Conservation (phyloP, 2,797 vertebrate species). For the Ciconia nigra region DNA sequence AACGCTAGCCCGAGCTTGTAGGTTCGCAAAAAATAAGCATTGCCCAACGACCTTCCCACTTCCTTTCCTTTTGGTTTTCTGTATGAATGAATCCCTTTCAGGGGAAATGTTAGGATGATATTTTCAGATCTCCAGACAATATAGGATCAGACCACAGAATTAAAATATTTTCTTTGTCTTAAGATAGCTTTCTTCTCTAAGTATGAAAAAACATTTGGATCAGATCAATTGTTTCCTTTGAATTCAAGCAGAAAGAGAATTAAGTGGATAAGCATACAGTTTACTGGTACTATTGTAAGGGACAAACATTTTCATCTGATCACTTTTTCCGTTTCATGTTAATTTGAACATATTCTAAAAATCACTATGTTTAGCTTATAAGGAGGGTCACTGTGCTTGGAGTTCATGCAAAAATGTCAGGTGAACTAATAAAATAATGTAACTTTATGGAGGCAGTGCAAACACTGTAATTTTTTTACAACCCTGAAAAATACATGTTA, state of each 20-base stretch:
- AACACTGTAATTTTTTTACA: neutral
- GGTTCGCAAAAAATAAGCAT: slow-evolving; percentile 51
- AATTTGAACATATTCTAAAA: neutral
- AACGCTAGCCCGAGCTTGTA: slow-evolving; percentile 48
- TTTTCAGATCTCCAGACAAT: slow-evolving; percentile 61
- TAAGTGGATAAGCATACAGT: neutral
- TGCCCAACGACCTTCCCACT: slow-evolving; percentile 59
- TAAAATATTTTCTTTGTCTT: slow-evolving; percentile 65
- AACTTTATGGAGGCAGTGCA: neutral
- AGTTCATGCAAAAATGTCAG: neutral
- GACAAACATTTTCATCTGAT: neutral
- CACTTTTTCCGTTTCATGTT: neutral
- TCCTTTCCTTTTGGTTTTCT: slow-evolving; percentile 68
- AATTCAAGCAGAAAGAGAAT: slow-evolving; percentile 7
- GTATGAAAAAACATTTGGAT: slow-evolving; percentile 9
- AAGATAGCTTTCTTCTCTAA: slow-evolving; percentile 41
- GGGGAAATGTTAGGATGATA: slow-evolving; percentile 15
- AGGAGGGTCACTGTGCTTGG: neutral
- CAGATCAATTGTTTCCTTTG: slow-evolving; percentile 24
- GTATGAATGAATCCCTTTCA: slow-evolving; percentile 65
- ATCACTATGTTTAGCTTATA: neutral
- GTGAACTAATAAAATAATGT: neutral
- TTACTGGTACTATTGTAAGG: neutral
- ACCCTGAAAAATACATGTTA: neutral
- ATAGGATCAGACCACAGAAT: slow-evolving; percentile 62